Conservation (phyloP, 2,888 invertebrate genomes). For the Micoletzkya japonica region DNA sequence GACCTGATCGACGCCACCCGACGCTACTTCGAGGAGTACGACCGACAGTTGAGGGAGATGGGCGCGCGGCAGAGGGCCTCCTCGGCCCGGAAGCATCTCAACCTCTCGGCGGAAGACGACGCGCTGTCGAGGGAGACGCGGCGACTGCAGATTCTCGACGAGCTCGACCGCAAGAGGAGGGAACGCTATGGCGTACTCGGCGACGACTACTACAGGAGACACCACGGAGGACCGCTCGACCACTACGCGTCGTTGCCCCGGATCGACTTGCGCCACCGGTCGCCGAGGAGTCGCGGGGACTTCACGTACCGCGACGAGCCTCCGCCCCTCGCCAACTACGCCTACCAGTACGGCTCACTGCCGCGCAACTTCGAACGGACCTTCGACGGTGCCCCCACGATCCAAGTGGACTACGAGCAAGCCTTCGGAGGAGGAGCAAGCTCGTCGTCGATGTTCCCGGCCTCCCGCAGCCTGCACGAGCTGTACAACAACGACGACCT, state of each 20-base stretch:
- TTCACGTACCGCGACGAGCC: slow-evolving; percentile 41
- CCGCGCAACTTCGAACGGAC: slow-evolving; percentile 59
- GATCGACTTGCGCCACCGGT: slow-evolving; percentile 42
- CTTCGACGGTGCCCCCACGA: slow-evolving; percentile 35
- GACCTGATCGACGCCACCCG: slow-evolving; percentile 54
- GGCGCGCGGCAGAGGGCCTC: slow-evolving; percentile 32
- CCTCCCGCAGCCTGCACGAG: slow-evolving; percentile 22
- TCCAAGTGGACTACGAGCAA: slow-evolving; percentile 49
- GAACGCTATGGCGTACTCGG: slow-evolving; percentile 67
- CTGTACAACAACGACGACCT: slow-evolving; percentile 1
- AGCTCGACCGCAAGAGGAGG: slow-evolving; percentile 71
- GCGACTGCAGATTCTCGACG: slow-evolving; percentile 70
- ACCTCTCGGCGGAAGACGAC: slow-evolving; percentile 67
- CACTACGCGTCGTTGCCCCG: slow-evolving; percentile 61
- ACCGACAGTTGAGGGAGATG: slow-evolving; percentile 51
- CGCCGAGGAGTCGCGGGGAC: slow-evolving; percentile 38
- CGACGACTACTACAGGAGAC: slow-evolving; percentile 34
- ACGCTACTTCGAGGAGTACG: slow-evolving; percentile 58
- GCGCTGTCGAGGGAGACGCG: slow-evolving; percentile 70
- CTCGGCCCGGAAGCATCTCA: slow-evolving; percentile 56
- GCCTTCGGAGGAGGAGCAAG: slow-evolving; percentile 41
- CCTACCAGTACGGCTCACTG: slow-evolving; percentile 55
- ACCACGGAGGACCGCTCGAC: slow-evolving; percentile 38
- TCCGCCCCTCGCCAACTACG: slow-evolving; percentile 14
- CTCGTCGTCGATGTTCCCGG: background rate